Evolutionary conservation across 1,140 invertebrate genomes (phyloP).

Genomic region (Danaus plexippus): DNA sequence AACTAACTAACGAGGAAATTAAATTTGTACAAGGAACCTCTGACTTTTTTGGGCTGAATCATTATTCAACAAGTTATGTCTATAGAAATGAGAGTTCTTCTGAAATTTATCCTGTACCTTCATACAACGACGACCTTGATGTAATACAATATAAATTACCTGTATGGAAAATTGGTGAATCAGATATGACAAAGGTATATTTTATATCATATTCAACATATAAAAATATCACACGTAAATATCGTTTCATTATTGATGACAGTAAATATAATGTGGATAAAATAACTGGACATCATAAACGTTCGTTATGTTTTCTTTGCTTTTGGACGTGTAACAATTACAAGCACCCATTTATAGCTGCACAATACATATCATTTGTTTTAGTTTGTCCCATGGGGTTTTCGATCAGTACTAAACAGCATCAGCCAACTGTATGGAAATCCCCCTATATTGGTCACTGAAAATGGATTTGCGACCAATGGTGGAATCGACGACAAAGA

Average conservation of each 20-base stretch:
- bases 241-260: too few relatives aligned
- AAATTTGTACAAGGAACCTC: conserved; percentile 47
- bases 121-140: conserved; percentile 19
- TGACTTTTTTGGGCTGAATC: conserved; percentile 75
- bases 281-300: too few relatives aligned
- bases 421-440: conserved; percentile 47
- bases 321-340: too few relatives aligned
- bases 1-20: conserved; percentile 48
- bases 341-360: not conserved
- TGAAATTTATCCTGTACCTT: conserved; percentile 13
- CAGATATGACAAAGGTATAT: conserved; percentile 16
- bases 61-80: conserved; percentile 64
- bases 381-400: conserved; percentile 37
- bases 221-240: too few relatives aligned
- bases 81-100: conserved; percentile 41
- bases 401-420: conserved; percentile 34
- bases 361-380: conserved; percentile 2
- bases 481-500: conserved; percentile 38
- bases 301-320: too few relatives aligned
- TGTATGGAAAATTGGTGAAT: conserved; percentile 25
- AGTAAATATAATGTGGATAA: too few relatives aligned
- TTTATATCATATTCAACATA: too few relatives aligned
- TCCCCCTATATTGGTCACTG: conserved; percentile 38
- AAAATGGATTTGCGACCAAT: conserved; percentile 51
- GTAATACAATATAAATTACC: conserved; percentile 13